A percentile compares a stretch with the other conserved stretches of the same genome.
phyloP scores from a whole-genome alignment of 1,140 invertebrate genomes.

The Phenacoccus solenopsis region DNA sequence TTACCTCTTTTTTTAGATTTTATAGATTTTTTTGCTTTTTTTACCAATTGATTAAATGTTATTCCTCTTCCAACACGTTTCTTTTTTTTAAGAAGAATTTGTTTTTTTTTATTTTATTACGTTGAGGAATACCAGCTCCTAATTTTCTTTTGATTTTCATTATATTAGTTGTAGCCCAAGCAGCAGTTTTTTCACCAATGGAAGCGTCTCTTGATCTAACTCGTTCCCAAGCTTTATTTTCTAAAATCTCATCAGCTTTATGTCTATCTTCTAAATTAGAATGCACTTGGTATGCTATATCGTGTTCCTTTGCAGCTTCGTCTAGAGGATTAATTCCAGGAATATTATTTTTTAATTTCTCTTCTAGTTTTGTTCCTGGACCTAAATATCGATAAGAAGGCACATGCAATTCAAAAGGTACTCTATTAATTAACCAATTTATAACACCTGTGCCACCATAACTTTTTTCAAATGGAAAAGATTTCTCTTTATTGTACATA shows the following conservation, averaged over 20 bases:
- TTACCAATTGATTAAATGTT: background rate
- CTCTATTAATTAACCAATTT: constrained; percentile 33
- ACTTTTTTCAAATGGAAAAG: too few species aligned
- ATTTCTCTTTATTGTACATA: too few species aligned
- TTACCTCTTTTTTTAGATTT: background rate
- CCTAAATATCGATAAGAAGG: constrained; percentile 34
- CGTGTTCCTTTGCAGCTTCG: constrained; percentile 34
- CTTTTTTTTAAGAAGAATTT: background rate
- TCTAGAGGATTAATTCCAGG: constrained; percentile 35
- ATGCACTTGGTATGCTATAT: constrained; percentile 34
- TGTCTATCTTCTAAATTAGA: constrained; percentile 28
- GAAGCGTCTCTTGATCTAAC: constrained; percentile 32
- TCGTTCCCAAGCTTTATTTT: constrained; percentile 32
- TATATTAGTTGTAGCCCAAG: constrained; percentile 28
- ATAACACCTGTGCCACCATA: constrained; percentile 26
- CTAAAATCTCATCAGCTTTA: constrained; percentile 33
- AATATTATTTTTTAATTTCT: constrained; percentile 22
- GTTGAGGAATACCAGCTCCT: background rate
- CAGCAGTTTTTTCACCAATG: constrained; percentile 31
- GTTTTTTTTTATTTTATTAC: background rate
- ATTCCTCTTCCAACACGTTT: background rate
- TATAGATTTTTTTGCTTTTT: background rate
- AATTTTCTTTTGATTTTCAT: constrained; percentile 28
- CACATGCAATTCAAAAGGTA: constrained; percentile 36
- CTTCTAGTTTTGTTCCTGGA: constrained; percentile 34